Evolutionary conservation across 2,797 vertebrate genomes (phyloP), one percentile per base, ranked within the genome.

Genomic region (Halcyon chelicuti): DNA sequence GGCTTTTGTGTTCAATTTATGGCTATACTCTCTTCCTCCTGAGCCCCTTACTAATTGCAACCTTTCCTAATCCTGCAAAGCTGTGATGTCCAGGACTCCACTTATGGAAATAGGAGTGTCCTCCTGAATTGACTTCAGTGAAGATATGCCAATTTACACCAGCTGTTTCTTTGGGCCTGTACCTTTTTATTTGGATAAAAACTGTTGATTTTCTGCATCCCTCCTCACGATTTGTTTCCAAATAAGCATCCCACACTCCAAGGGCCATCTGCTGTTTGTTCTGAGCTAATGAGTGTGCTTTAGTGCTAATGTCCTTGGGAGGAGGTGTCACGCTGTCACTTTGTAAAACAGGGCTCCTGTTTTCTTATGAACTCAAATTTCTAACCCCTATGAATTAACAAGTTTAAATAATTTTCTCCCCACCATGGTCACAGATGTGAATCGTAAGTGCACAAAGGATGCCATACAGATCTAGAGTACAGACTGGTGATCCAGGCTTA

Each of bases 191-290:
- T 70, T 73, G 47, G 35, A 90, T 75, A 78, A 84, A 94, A 72
- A 3, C 28, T 14, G 47, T 46, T 88, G 75, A 67, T 88, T 89
- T 83, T 83, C 75, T 83, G n/a, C 72, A 77, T 70, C 25, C 12
- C 20, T 29, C 12, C 40, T 93, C 86, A 74, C 14, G 47, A 14
- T 66, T 90, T 86, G 55, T 87, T 96, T 97, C 67, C 88, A 89
- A 78, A 88, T 78, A 81, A 60, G 25, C 80, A 49, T 88, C 47
- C 58, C 74, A 78, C 71, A 55, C 39, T 88, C 51, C 60, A 90
- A 70, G 55, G 55, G 26, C 71, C 88, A 90, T 94, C 92, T 96
- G 90, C 66, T 93, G 25, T 71, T 95, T 78, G 22, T 88, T 96
- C 62, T 66, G 63, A 86, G 63, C 47, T 90, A 92, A 94, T 21